phyloP scores from a whole-genome alignment of 2,113 vertebrate species.

The Chitala chitala region DNA sequence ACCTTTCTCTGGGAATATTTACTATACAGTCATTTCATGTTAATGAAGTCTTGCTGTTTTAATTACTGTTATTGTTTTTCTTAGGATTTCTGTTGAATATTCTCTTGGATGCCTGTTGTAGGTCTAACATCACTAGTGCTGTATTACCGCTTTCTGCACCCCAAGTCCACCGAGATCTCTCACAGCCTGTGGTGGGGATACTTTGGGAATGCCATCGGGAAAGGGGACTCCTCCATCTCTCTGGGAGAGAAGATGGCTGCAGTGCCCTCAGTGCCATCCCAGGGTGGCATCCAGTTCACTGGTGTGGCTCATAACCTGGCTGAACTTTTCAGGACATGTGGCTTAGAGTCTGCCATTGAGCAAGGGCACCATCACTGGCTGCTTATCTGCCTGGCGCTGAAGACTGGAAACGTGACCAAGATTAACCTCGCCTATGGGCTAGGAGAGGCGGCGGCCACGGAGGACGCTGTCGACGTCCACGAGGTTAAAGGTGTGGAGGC shows the following conservation, averaged over 20 bases:
- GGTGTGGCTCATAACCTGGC: constrained; percentile 24
- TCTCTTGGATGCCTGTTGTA: constrained; percentile 45
- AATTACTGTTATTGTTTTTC: constrained; percentile 17
- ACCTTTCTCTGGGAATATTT: background rate
- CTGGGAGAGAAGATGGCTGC: constrained; percentile 36
- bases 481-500: background rate
- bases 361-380: constrained; percentile 73
- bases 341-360: constrained; percentile 46
- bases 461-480: constrained; percentile 50
- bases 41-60: background rate
- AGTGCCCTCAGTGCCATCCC: constrained; percentile 44
- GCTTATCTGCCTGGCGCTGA: constrained; percentile 73
- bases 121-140: constrained; percentile 64
- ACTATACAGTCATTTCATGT: background rate
- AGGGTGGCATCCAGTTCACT: constrained; percentile 48
- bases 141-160: constrained; percentile 77
- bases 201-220: constrained; percentile 31
- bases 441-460: constrained; percentile 53
- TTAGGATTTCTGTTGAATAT: constrained; percentile 40
- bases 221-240: constrained; percentile 38
- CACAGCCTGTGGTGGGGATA: constrained; percentile 54
- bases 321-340: constrained; percentile 54
- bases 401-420: constrained; percentile 63
- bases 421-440: constrained; percentile 66
- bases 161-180: constrained; percentile 73